Conservation (phyloP, 1,140 invertebrate species). For the Cotesia chilonis region DNA sequence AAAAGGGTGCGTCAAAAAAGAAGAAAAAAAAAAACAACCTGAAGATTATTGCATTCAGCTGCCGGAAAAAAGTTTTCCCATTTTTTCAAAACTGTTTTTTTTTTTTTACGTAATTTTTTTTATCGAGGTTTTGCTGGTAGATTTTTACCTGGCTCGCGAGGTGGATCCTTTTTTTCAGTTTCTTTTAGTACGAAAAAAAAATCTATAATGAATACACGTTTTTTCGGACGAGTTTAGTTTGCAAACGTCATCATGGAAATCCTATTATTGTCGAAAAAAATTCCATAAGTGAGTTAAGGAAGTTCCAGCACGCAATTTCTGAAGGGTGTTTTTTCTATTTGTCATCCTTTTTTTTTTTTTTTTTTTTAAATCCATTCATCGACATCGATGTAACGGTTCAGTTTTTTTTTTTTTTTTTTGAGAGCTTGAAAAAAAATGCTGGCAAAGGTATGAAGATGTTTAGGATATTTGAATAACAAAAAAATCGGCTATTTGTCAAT, state of each 20-base stretch:
- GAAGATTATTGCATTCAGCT: constrained; percentile 29
- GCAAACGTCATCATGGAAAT: constrained; percentile 12
- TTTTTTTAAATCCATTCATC: constrained; percentile 11
- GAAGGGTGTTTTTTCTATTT: neutral
- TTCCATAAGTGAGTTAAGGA: constrained; percentile 10
- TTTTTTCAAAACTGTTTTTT: constrained; percentile 26
- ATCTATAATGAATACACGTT: constrained; percentile 13
- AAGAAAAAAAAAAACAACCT: constrained; percentile 31
- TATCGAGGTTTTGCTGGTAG: constrained; percentile 1
- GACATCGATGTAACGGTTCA: neutral
- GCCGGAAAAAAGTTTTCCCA: constrained; percentile 6
- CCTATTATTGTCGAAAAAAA: constrained; percentile 15
- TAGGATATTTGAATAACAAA: too few relatives aligned
- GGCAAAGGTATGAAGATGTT: too few relatives aligned
- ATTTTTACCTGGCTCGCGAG: constrained; percentile 28
- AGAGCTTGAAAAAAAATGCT: too few relatives aligned
- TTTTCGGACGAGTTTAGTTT: constrained; percentile 1
- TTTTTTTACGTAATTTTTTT: constrained; percentile 29
- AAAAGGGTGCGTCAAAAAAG: constrained; percentile 8
- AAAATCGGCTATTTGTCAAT: too few relatives aligned
- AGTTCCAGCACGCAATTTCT: constrained; percentile 22
- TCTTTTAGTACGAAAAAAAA: constrained; percentile 18
- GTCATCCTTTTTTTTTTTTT: constrained; percentile 21
- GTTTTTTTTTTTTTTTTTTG: too few relatives aligned
- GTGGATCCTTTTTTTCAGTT: neutral